phyloP scores from a whole-genome alignment of 2,888 invertebrate genomes.

The Vannuccia rotundouncinata region DNA sequence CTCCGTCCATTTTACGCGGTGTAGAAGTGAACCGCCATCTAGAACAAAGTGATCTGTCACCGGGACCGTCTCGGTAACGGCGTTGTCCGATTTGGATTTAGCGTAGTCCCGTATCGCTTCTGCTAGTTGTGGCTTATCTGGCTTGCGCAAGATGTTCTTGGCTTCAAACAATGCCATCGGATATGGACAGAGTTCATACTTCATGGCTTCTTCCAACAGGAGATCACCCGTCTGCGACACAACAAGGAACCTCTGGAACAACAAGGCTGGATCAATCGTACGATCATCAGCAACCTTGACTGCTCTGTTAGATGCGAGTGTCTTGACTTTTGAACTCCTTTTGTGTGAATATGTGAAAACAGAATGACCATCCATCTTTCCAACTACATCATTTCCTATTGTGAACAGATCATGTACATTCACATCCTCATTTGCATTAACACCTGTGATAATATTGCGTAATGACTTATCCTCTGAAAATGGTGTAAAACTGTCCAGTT shows the following conservation, averaged over 20 bases:
- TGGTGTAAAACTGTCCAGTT: background rate
- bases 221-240: background rate
- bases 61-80: background rate
- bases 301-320: background rate
- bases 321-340: background rate
- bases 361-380: background rate
- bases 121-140: background rate
- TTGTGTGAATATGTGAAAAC: background rate
- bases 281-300: background rate
- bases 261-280: background rate
- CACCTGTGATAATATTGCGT: background rate
- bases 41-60: background rate
- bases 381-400: no score
- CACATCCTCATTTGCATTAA: background rate
- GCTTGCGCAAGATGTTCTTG: background rate
- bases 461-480: background rate
- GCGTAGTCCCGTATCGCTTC: background rate
- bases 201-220: background rate
- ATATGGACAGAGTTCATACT: background rate
- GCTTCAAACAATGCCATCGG: slow-evolving; percentile 1
- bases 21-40: slow-evolving; percentile 10
- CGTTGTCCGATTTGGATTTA: background rate
- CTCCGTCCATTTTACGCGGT: background rate
- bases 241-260: background rate
- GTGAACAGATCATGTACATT: background rate